These are phyloP conservation scores for Trimorus sp. DNA, from an alignment of 2,888 invertebrate species.

Conservation along the genomic window DNA sequence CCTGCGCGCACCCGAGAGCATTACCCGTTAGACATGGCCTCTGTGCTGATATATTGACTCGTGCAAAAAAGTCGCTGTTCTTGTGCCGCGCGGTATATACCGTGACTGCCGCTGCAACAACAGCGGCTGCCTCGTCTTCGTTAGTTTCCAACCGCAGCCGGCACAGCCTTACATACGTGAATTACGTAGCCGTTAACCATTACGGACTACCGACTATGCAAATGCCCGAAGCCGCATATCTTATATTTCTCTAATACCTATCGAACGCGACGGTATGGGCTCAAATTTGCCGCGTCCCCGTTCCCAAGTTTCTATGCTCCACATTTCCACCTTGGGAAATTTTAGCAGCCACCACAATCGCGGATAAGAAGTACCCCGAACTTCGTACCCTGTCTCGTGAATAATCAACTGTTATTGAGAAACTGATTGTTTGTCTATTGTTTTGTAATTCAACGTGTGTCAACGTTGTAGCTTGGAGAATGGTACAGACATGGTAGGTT, in stretches of 20 bases:
- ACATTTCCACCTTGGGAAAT: background rate
- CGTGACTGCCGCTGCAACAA: conserved; percentile 67
- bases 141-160: conserved; percentile 60
- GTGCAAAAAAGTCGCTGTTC: conserved; percentile 78
- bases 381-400: too few species aligned
- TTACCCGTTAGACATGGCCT: conserved; percentile 80
- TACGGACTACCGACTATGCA: conserved; percentile 57
- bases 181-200: conserved; percentile 61
- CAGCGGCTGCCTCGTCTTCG: conserved; percentile 58
- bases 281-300: conserved; percentile 30
- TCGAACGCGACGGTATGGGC: conserved; percentile 11
- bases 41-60: conserved; percentile 80
- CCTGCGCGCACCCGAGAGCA: conserved; percentile 72
- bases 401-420: too few species aligned
- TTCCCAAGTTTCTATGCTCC: conserved; percentile 34
- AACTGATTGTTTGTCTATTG: too few species aligned
- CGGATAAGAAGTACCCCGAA: too few species aligned
- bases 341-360: too few species aligned
- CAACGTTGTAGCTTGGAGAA: too few species aligned
- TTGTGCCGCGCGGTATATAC: conserved; percentile 68
- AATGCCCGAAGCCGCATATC: conserved; percentile 46
- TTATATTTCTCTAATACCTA: conserved; percentile 48
- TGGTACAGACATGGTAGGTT: too few species aligned
- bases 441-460: too few species aligned
- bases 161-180: conserved; percentile 54